phyloP scores from a whole-genome alignment of 2,888 invertebrate species.

The Chromoteleia sp. region DNA sequence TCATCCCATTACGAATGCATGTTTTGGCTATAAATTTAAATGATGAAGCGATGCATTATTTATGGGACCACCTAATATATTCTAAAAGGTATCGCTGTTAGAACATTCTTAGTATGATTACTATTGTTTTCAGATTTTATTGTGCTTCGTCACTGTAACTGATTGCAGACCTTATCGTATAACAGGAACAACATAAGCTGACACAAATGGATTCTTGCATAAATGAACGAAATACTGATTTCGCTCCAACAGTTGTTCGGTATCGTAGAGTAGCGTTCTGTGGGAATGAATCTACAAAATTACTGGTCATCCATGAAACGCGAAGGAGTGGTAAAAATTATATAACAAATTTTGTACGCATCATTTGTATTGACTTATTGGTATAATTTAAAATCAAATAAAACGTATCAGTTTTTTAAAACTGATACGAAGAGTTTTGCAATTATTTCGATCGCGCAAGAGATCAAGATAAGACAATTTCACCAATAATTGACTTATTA shows the following conservation, averaged over 20 bases:
- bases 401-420: too few species aligned
- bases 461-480: neutral
- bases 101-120: constrained; percentile 61
- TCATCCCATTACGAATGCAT: constrained; percentile 48
- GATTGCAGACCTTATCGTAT: constrained; percentile 63
- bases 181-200: constrained; percentile 56
- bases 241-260: constrained; percentile 30
- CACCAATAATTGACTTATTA: too few species aligned
- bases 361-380: too few species aligned
- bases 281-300: constrained; percentile 11
- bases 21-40: constrained; percentile 57
- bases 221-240: constrained; percentile 66
- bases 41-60: constrained; percentile 59
- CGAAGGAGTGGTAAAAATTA: neutral
- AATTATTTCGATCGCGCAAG: neutral
- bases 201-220: constrained; percentile 64
- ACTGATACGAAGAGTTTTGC: too few species aligned
- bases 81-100: constrained; percentile 61
- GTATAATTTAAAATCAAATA: too few species aligned
- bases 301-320: constrained; percentile 5
- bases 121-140: constrained; percentile 67
- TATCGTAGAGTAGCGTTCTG: constrained; percentile 35
- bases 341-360: neutral
- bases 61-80: constrained; percentile 58
- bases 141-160: constrained; percentile 63